phyloP scores from a whole-genome alignment of 2,113 vertebrate species.

The Raphicerus campestris region DNA sequence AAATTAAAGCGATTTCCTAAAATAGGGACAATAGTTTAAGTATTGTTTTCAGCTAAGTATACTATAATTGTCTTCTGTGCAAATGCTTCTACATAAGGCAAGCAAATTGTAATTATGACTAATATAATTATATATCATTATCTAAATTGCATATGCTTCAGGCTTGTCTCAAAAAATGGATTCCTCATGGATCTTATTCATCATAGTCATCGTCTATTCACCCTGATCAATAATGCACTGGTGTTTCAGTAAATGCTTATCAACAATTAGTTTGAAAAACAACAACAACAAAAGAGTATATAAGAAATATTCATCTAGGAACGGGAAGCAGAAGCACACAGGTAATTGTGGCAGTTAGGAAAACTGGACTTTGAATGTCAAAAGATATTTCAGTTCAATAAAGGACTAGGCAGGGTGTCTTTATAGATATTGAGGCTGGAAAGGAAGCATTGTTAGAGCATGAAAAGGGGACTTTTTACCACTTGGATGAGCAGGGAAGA shows the following conservation, averaged over 20 bases:
- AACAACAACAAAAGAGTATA: background rate
- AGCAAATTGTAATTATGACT: constrained; percentile 51
- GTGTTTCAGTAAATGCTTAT: background rate
- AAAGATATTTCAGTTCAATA: background rate
- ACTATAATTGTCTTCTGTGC: constrained; percentile 35
- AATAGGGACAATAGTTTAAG: constrained; percentile 51
- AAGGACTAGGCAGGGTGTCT: constrained; percentile 24
- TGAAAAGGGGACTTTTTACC: constrained; percentile 6
- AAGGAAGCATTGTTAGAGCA: background rate
- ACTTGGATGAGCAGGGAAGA: constrained; percentile 23
- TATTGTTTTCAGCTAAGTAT: constrained; percentile 39
- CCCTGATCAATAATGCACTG: background rate
- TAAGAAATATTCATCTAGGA: background rate
- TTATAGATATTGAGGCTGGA: background rate
- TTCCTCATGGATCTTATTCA: constrained; percentile 23
- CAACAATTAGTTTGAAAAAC: background rate
- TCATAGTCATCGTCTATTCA: background rate
- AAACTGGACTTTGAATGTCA: constrained; percentile 19
- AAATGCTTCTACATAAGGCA: constrained; percentile 32
- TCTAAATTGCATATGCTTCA: constrained; percentile 42
- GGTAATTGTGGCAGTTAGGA: background rate
- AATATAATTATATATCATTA: constrained; percentile 57
- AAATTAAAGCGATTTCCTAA: constrained; percentile 42
- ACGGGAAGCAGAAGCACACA: background rate
- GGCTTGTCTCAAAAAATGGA: background rate